Conservation (phyloP, 53 echinoderm and acorn worm species). For the Antedon mediterranea region DNA sequence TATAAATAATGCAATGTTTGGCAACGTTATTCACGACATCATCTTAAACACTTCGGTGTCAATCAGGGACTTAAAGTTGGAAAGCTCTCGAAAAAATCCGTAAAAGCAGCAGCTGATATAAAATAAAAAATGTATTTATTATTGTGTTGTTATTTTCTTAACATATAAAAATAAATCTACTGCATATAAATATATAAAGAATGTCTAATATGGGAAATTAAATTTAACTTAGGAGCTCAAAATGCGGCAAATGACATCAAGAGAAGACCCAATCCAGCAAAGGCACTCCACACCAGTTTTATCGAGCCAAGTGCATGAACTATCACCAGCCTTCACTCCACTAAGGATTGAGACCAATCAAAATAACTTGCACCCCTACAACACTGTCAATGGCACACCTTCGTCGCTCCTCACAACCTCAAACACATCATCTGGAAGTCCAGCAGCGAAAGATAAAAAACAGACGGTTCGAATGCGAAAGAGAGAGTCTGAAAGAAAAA, state of each 20-base stretch:
- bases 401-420: not conserved
- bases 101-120: slow-evolving; percentile 18
- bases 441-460: not conserved
- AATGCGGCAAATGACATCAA: not conserved
- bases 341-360: not conserved
- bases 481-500: slow-evolving; percentile 5
- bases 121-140: too few relatives aligned
- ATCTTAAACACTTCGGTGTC: too few relatives aligned
- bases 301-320: not conserved
- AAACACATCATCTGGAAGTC: not conserved
- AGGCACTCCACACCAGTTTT: not conserved
- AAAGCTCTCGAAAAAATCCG: slow-evolving; percentile 1
- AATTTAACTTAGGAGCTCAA: too few relatives aligned
- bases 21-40: too few relatives aligned
- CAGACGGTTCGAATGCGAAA: not conserved
- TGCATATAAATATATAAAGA: too few relatives aligned
- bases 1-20: too few relatives aligned
- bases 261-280: not conserved
- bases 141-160: too few relatives aligned
- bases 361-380: not conserved
- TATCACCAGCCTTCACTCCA: not conserved
- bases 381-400: not conserved
- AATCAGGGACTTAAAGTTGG: too few relatives aligned
- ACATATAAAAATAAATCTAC: too few relatives aligned
- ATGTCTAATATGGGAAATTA: too few relatives aligned